Evolutionary conservation across 1,140 invertebrate genomes (phyloP).

Genomic region (Armadillidium nasatum): DNA sequence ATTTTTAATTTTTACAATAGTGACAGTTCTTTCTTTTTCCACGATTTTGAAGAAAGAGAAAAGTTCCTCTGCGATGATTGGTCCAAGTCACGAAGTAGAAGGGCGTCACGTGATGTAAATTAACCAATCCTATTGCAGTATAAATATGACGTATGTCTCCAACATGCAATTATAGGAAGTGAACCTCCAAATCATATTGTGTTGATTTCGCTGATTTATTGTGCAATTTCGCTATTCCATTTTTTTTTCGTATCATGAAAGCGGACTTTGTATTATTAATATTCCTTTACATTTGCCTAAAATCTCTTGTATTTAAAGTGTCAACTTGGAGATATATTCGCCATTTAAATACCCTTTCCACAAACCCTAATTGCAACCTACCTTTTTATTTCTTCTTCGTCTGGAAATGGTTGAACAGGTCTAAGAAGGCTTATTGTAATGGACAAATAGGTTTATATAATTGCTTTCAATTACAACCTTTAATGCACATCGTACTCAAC

Average conservation of each 20-base stretch:
- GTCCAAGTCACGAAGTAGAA: neutral
- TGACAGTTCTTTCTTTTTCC: neutral
- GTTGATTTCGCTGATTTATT: conserved; percentile 8
- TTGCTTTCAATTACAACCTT: no score
- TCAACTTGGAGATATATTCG: neutral
- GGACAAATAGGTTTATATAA: no score
- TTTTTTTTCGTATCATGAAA: neutral
- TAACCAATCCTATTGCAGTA: neutral
- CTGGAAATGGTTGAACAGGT: neutral
- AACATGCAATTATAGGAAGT: neutral
- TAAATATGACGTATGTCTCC: conserved; percentile 7
- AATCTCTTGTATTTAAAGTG: conserved; percentile 11
- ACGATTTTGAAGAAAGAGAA: neutral
- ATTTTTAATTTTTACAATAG: neutral
- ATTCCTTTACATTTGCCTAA: neutral
- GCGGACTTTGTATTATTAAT: neutral
- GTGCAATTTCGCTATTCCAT: neutral
- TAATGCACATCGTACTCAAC: no score
- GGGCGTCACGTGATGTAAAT: conserved; percentile 4
- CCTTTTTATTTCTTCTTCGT: no score
- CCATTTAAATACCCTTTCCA: neutral
- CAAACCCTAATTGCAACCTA: neutral
- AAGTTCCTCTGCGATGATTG: neutral
- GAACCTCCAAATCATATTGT: neutral
- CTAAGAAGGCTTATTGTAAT: no score